Evolutionary conservation across 2,797 vertebrate species (phyloP), one percentile per base, ranked within the genome.

Genomic region (Momotus momota): DNA sequence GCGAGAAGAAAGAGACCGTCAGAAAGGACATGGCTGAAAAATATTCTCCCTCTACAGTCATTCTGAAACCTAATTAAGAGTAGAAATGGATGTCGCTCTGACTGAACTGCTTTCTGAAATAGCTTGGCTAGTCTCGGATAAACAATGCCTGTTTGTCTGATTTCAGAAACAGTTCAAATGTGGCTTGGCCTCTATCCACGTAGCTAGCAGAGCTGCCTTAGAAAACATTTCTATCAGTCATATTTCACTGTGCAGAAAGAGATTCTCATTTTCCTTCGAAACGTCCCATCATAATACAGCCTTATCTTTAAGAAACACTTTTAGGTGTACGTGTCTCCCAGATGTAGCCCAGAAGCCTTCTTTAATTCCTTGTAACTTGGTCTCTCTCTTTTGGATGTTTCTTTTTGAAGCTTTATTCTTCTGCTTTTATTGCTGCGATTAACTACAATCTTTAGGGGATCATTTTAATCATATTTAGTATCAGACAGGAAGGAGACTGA

Each of bases 61-160:
- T 82, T 92, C 67, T 80, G 79, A 70, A 88, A 93, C 74, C 57
- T 86, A 90, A 88, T 94, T 89, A 95, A 74, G 74, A 78, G 51
- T 71, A 61, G 69, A 91, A 94, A 74, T 67, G 38, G 80, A 74
- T 31, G 54, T 75, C 78, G 88, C 81, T 86, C 69, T 88, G 81
- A 91, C 22, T 2, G 78, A 90, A 81, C 66, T 77, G 45, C 70
- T 85, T 81, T 81, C 79, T 89, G 78, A 86, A 95, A 91, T 51
- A 77, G 71, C 82, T 89, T 88, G 92, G 86, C 86, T 78, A 52
- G 86, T 74, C 93, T 91, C 88, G 78, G 64, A 93, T 92, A 96
- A 96, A 95, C 94, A 96, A 94, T 58, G 81, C 33, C 57, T 74
- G 46, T 95, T 91, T 93, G 91, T 94, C 88, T 94, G 78, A 62